Percentiles rank a stretch among this genome's conserved stretches.
phyloP scores from a whole-genome alignment of 2,113 vertebrate genomes.

The Pelvicachromis taeniatus region DNA sequence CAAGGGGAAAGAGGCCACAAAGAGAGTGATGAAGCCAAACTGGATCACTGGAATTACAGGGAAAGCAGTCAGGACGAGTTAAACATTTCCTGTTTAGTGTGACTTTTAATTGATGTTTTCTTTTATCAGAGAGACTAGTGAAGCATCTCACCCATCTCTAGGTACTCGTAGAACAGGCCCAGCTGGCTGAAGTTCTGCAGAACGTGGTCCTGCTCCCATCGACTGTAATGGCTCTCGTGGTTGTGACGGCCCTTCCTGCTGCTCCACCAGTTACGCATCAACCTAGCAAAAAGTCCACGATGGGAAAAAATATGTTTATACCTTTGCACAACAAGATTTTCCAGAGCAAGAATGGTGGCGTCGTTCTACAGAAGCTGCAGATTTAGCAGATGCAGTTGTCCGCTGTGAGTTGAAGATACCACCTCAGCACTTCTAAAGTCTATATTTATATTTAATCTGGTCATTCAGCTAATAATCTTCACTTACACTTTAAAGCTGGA shows the following conservation, averaged over 20 bases:
- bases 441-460: too few species aligned
- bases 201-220: conserved; percentile 94
- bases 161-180: conserved; percentile 93
- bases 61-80: background rate
- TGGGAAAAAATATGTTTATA: conserved; percentile 27
- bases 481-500: background rate
- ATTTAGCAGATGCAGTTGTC: background rate
- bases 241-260: conserved; percentile 81
- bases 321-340: background rate
- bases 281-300: conserved; percentile 53
- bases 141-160: conserved; percentile 88
- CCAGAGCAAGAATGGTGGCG: background rate
- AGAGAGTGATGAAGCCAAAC: conserved; percentile 97
- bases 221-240: conserved; percentile 83
- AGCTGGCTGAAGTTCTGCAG: conserved; percentile 83
- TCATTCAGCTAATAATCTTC: background rate
- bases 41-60: conserved; percentile 80
- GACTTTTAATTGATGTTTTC: background rate
- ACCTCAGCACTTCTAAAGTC: background rate
- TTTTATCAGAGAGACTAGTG: background rate
- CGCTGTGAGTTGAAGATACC: background rate
- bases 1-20: conserved; percentile 96
- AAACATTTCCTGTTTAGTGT: background rate
- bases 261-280: conserved; percentile 90
- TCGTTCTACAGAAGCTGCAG: background rate